Evolutionary conservation across 1,140 invertebrate species (phyloP), one percentile per base, ranked within the genome.

Genomic region (Radopholus similis): DNA sequence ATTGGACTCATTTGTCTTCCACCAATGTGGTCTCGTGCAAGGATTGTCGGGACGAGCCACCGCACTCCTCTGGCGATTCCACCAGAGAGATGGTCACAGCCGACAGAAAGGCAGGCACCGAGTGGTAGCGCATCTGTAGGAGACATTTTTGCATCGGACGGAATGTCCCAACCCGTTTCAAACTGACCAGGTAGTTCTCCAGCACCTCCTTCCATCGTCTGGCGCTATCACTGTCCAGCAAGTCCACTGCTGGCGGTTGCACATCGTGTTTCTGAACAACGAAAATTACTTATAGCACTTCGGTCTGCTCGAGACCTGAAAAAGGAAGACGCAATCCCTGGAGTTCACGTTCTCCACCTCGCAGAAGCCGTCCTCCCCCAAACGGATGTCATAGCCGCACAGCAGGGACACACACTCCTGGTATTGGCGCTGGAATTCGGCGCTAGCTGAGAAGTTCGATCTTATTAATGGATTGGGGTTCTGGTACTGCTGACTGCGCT

Each of bases 61-160:
- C 63, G 21, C 42, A 62, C 37, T 28, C 40, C 18, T 49, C 35
- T 4, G 63, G 49, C 32, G 37, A 21, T 68, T 68, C 66, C 26
- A 68, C 32, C 35, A 68, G 54, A 35, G 62, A 32, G 32, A 68
- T 51, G 18, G 49, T 66, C 11, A 68, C 63, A 5, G 66, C 66
- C n/a, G 66, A 51, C 23, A 68, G 63, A 66, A 68, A 68, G 1
- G 66, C 66, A 11, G 66, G 66, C 35, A 68, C 54, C 4, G 66
- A 68, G 30, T 68, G 32, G 40, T 68, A 68, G 18, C 38, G 49
- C 38, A 38, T 21, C 63, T 55, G 28, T 15, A n/a, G n/a, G n/a
- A n/a, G n/a, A n/a, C n/a, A n/a, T n/a, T n/a, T n/a, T n/a, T n/a
- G n/a, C n/a, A n/a, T 63, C 23, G 18, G 49, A 47, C 6, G 13